Base-by-base conservation (phyloP, 2,113 vertebrate species). In the Struthidea cinerea region DNA sequence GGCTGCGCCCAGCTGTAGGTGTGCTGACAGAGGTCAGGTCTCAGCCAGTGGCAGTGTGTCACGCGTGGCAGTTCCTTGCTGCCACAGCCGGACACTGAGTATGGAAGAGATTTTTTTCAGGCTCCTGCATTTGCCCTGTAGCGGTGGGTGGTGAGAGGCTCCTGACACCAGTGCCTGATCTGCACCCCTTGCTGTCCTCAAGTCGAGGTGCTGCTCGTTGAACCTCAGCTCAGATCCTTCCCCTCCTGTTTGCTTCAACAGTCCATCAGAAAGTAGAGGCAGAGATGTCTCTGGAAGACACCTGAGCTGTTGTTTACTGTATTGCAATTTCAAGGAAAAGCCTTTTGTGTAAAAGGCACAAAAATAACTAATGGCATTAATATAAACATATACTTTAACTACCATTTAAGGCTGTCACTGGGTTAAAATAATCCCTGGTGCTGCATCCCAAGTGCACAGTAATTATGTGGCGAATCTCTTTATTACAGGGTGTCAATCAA, bases 401-500 rank as follows among this genome's bases (percentile, higher is more conserved):
- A 88, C 83, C 80, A 3, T 94, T 95, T 95, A 90, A 94, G 76
- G 61, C 95, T 96, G 94, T 92, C 94, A 79, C 73, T 50, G 52
- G 95, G 88, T 84, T 96, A 93, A 92, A 71, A 60, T 35, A 67
- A 77, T 84, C 56, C 71, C 46, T 57, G 56, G 69, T 64, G 61
- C 76, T 78, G 86, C 88, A 93, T 97, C 90, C 90, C 90, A 78
- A 93, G 61, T 49, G 86, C 92, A 87, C 4, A 2, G 52, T 90
- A 95, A 97, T 96, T 95, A 96, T 57, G 88, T 92, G 92, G 83
- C 2, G 3, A 94, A 92, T 93, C 76, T 96, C 85, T 93, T 96
- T 96, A 94, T 96, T 94, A 94, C 57, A 89, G 90, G n/a, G 37
- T 95, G 96, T 93, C 95, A 96, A 57, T 97, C 96, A 95, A 57